Base-by-base conservation (phyloP, 2,797 vertebrate species). In the Cichlasoma orientale region DNA sequence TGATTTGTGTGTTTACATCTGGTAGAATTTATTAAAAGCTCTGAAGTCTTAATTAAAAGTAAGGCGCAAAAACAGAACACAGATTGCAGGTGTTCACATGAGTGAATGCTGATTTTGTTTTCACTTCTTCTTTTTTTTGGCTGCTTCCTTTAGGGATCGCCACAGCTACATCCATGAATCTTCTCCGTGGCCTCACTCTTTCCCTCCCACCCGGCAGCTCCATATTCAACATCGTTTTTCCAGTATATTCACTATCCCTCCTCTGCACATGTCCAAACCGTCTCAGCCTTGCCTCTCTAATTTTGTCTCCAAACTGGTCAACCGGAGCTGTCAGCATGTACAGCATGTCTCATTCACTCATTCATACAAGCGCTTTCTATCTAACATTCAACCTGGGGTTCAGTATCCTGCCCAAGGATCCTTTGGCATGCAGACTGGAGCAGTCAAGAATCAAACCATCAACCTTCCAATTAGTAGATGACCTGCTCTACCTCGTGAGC, bases 1-100 rank as follows among this genome's bases (percentile, higher is more conserved):
- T 89, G 90, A 93, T 94, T 89, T 91, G 92, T 90, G 86, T 85
- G 72, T 82, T 77, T 73, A 50, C 4, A 41, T 87, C 76, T 68
- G 74, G 50, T 72, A 69, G 76, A 93, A 91, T 50, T 82, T 90
- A 92, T 87, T 86, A 87, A 89, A 90, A 47, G 38, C 53, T 53
- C 59, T 59, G 27, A 82, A 54, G 75, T 68, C 77, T 92, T 91
- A 89, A 93, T 92, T 89, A 92, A 92, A 93, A 84, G 38, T 61
- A 63, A 58, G 58, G 21, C 58, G 50, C 73, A 12, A 71, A 87
- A 85, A 66, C 75, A 53, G 82, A 84, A 82, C 74, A 75, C 74
- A 84, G 81, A 92, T 82, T 84, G 75, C 75, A 85, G 72, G 68
- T 76, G 82, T 81, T 73, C 59, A 13, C 41, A 68, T 25, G 41